Percentiles rank a stretch among this genome's conserved stretches.
These are phyloP conservation scores for Diabrotica virgifera DNA, from an alignment of 1,140 invertebrate genomes.

Conservation along the genomic window DNA sequence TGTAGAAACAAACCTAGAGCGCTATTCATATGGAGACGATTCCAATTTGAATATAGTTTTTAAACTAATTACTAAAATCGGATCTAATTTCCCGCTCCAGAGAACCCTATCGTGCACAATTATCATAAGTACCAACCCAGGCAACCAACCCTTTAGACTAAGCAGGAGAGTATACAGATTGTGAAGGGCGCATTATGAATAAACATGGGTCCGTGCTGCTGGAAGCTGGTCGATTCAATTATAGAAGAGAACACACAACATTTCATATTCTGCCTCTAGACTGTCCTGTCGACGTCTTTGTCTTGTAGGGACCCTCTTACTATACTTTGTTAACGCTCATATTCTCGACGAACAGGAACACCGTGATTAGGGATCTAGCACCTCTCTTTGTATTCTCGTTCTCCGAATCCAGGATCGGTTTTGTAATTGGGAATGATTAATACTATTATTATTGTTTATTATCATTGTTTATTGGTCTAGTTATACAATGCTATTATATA, in stretches of 20 bases:
- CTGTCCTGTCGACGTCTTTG: slow-evolving; percentile 1
- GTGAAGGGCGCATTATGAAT: slow-evolving; percentile 1
- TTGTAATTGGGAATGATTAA: neutral
- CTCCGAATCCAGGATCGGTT: neutral
- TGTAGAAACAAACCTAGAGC: too few relatives aligned
- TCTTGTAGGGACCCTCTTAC: neutral
- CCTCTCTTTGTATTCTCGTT: slow-evolving; percentile 2
- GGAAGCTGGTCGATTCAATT: slow-evolving; percentile 2
- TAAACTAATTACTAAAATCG: neutral
- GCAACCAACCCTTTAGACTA: neutral
- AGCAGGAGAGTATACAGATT: slow-evolving; percentile 2
- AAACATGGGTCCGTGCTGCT: slow-evolving; percentile 1
- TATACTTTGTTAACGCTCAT: neutral
- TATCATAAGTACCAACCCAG: slow-evolving; percentile 2
- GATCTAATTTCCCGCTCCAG: neutral
- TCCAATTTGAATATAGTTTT: slow-evolving; percentile 3
- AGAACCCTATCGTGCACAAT: slow-evolving; percentile 1
- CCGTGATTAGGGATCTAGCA: neutral
- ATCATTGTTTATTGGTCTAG: too few relatives aligned
- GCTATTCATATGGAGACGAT: neutral
- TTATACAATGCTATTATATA: too few relatives aligned
- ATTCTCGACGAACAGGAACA: neutral
- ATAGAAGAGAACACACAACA: slow-evolving; percentile 2
- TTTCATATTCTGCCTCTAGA: neutral
- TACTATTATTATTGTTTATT: too few relatives aligned